Evolutionary conservation across 2,113 vertebrate species (phyloP).

Genomic region (Aramus guarauna): DNA sequence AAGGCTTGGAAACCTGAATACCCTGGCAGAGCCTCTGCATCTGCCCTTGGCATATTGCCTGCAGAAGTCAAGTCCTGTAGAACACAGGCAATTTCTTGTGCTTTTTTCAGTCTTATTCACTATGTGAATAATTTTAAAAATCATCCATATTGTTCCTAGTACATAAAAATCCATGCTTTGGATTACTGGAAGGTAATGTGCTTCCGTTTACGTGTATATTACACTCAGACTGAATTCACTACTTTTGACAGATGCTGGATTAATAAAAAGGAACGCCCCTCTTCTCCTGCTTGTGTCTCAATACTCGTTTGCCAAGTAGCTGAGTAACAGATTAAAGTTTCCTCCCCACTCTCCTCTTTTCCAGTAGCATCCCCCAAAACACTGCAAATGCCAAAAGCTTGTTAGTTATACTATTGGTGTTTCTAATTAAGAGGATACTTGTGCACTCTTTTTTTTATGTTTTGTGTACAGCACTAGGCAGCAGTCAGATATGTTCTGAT

Average conservation of each 20-base stretch:
- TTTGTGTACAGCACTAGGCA: not conserved
- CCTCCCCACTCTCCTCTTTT: not conserved
- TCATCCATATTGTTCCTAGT: not conserved
- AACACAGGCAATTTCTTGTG: not conserved
- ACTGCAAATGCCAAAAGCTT: not conserved
- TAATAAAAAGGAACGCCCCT: not conserved
- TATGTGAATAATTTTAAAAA: not conserved
- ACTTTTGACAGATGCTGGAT: not conserved
- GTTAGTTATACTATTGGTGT: not conserved
- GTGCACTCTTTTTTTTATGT: not conserved
- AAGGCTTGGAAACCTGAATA: not conserved
- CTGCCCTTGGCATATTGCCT: not conserved
- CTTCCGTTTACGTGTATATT: not conserved
- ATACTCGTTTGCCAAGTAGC: not conserved
- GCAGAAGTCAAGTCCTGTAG: not conserved
- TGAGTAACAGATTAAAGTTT: not conserved
- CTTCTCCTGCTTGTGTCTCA: fast-evolving
- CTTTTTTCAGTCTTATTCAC: not conserved
- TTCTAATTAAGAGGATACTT: not conserved
- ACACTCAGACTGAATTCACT: not conserved
- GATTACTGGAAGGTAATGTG: not conserved
- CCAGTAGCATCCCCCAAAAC: not conserved
- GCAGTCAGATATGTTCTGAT: not conserved
- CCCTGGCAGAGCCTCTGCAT: not conserved
- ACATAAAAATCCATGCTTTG: not conserved